A percentile compares a stretch with the other conserved stretches of the same genome.
These are phyloP conservation scores for Antedon mediterranea DNA, from an alignment of 53 echinoderm and acorn worm genomes.

Conservation along the genomic window DNA sequence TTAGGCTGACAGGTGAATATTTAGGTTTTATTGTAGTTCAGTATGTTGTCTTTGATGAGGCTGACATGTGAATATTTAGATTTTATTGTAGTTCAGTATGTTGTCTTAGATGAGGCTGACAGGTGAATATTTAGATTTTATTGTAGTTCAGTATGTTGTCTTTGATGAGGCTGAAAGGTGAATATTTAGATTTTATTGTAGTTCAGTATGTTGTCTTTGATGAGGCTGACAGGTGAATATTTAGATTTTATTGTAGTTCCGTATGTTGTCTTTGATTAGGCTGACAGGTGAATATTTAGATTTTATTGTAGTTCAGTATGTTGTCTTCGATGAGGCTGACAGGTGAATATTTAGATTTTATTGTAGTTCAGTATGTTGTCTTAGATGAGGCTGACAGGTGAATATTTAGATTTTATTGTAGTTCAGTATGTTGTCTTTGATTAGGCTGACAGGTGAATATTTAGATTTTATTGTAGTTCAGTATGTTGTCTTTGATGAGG, in stretches of 20 bases:
- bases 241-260: conserved; percentile 16
- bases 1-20: conserved; percentile 80
- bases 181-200: background rate
- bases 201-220: conserved; percentile 92
- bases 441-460: conserved; percentile 80
- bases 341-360: conserved; percentile 28
- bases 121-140: conserved; percentile 28
- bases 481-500: conserved; percentile 95
- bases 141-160: conserved; percentile 59
- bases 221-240: conserved; percentile 80
- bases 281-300: conserved; percentile 61
- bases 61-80: conserved; percentile 61
- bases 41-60: conserved; percentile 95
- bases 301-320: conserved; percentile 35
- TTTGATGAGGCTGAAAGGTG: conserved; percentile 99
- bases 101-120: conserved; percentile 98
- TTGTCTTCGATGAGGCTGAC: conserved; percentile 98
- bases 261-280: conserved; percentile 95
- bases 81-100: conserved; percentile 35
- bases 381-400: conserved; percentile 99
- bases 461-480: conserved; percentile 16
- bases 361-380: conserved; percentile 59
- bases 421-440: conserved; percentile 92
- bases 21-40: conserved; percentile 16
- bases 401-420: background rate